Conservation (phyloP, 2,888 invertebrate species). For the Cryptocephalus moraei region DNA sequence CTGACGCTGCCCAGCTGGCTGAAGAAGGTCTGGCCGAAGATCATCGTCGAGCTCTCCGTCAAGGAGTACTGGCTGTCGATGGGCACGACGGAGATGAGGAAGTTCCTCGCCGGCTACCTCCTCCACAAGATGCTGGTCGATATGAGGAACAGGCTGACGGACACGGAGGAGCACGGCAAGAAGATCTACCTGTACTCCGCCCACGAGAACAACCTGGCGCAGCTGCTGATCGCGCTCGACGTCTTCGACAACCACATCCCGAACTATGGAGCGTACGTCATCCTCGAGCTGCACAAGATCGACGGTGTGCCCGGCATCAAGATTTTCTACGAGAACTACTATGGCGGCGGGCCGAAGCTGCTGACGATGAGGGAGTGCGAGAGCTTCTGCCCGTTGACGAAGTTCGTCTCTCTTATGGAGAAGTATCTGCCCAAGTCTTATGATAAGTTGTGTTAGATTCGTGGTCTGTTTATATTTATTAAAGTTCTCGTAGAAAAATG, state of each 20-base stretch:
- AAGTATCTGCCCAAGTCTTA: constrained; percentile 8
- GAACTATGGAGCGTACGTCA: constrained; percentile 15
- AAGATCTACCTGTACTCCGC: constrained; percentile 23
- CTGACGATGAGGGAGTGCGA: constrained; percentile 17
- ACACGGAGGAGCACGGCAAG: constrained; percentile 10
- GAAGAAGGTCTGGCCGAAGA: no score
- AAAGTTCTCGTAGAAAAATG: no score
- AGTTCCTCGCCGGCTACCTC: constrained; percentile 16
- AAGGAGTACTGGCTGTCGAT: no score
- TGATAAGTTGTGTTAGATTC: no score
- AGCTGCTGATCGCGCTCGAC: constrained; percentile 17
- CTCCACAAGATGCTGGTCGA: constrained; percentile 19
- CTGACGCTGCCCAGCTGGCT: no score
- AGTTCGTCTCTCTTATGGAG: constrained; percentile 8
- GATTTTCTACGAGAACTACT: constrained; percentile 18
- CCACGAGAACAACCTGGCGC: constrained; percentile 22
- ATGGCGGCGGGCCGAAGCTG: constrained; percentile 10
- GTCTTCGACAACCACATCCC: constrained; percentile 19
- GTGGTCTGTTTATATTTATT: no score
- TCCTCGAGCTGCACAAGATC: constrained; percentile 16
- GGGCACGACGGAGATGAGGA: neutral
- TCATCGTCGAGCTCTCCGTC: no score
- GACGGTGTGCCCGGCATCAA: constrained; percentile 18
- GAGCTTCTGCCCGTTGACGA: constrained; percentile 16
- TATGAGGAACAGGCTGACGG: constrained; percentile 13